phyloP scores from a whole-genome alignment of 2,888 invertebrate genomes.

The Himalopsyche tibetana region DNA sequence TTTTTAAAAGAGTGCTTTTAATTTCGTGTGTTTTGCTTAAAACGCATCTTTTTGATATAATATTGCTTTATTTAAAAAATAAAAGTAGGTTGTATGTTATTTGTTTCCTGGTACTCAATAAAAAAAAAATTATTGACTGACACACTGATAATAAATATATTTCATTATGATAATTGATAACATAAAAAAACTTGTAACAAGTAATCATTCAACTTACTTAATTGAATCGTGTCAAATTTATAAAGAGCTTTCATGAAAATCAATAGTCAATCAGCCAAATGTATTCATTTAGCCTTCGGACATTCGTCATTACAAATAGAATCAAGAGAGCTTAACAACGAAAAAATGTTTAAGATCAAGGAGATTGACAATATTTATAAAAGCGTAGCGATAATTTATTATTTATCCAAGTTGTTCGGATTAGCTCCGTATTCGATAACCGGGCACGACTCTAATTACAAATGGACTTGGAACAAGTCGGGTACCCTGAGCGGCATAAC shows the following conservation, averaged over 20 bases:
- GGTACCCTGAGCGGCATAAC: constrained; percentile 41
- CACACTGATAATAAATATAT: background rate
- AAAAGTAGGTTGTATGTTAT: too few relatives aligned
- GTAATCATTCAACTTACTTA: background rate
- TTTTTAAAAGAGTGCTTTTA: too few relatives aligned
- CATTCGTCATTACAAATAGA: too few relatives aligned
- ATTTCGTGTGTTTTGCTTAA: too few relatives aligned
- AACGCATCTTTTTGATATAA: too few relatives aligned
- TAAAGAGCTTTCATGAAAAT: background rate
- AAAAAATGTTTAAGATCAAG: background rate
- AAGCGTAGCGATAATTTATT: background rate
- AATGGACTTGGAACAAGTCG: constrained; percentile 48
- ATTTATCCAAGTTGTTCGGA: constrained; percentile 49
- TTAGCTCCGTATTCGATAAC: constrained; percentile 47
- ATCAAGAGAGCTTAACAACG: background rate
- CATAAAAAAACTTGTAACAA: background rate
- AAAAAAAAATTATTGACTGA: too few relatives aligned
- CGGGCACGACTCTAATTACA: background rate
- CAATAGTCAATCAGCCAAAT: background rate
- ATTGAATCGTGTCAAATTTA: background rate
- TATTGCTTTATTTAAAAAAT: too few relatives aligned
- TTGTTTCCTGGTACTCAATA: too few relatives aligned
- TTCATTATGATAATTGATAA: constrained; percentile 11
- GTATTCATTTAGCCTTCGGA: too few relatives aligned
- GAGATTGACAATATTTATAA: constrained; percentile 8